phyloP scores from a whole-genome alignment of 2,888 invertebrate species.

The Bhutanitis thaidina region DNA sequence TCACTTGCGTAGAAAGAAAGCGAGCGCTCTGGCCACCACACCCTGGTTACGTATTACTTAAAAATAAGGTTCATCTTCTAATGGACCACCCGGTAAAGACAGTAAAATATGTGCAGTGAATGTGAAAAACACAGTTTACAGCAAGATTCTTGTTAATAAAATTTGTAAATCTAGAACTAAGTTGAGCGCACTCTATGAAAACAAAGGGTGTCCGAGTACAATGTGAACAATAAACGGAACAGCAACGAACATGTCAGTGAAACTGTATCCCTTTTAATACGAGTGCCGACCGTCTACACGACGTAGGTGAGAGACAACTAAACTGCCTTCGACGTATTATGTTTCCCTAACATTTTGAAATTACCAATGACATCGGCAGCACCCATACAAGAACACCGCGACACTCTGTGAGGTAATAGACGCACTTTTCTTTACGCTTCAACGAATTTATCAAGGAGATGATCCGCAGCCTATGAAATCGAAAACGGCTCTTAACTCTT shows the following conservation, averaged over 20 bases:
- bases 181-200: slow-evolving; percentile 1
- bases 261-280: slow-evolving; percentile 49
- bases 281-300: slow-evolving; percentile 42
- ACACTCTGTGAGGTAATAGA: slow-evolving; percentile 65
- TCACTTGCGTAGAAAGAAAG: no score
- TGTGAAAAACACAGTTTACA: no score
- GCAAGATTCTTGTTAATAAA: no score
- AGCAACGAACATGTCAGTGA: slow-evolving; percentile 34
- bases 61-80: no score
- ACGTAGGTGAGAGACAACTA: slow-evolving; percentile 43
- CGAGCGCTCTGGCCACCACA: no score
- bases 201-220: slow-evolving; percentile 14
- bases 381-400: slow-evolving; percentile 63
- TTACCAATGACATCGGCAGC: slow-evolving; percentile 66
- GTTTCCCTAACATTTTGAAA: slow-evolving; percentile 56
- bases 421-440: slow-evolving; percentile 57
- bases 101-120: no score
- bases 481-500: slow-evolving; percentile 51
- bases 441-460: slow-evolving; percentile 52
- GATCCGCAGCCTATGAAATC: slow-evolving; percentile 49
- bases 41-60: no score
- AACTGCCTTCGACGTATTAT: slow-evolving; percentile 45
- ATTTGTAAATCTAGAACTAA: neutral
- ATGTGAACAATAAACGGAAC: slow-evolving; percentile 26
- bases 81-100: no score